Percentiles rank a stretch among this genome's conserved stretches.
Evolutionary conservation across 2,113 vertebrate species (phyloP).

Genomic region (Hoplias malabaricus): DNA sequence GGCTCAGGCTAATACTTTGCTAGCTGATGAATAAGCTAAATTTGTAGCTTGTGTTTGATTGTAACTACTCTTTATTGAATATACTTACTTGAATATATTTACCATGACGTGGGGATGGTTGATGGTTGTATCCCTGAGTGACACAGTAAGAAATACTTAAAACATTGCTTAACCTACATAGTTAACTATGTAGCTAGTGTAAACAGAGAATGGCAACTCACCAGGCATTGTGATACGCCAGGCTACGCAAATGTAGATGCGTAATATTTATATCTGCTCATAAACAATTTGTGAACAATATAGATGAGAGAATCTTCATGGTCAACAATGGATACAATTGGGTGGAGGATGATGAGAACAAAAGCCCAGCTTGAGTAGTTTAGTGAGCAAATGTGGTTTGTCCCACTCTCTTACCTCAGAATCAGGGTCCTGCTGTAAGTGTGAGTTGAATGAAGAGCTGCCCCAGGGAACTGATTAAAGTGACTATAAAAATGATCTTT

Average conservation of each 20-base stretch:
- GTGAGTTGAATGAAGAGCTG: neutral
- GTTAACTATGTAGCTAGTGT: too few species aligned
- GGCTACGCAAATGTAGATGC: neutral
- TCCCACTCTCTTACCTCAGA: neutral
- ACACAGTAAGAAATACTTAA: too few species aligned
- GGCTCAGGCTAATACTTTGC: too few species aligned
- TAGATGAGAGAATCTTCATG: neutral
- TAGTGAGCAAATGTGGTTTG: conserved; percentile 4
- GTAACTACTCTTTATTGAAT: too few species aligned
- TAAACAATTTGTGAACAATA: neutral
- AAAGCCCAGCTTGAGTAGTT: conserved; percentile 15
- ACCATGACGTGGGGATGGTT: too few species aligned
- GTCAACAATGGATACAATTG: conserved; percentile 2
- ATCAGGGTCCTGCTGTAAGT: neutral
- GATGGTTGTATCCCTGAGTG: too few species aligned
- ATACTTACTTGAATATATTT: too few species aligned
- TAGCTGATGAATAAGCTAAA: too few species aligned
- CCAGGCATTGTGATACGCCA: too few species aligned
- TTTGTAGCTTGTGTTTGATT: too few species aligned
- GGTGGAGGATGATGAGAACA: neutral
- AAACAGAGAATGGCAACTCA: too few species aligned
- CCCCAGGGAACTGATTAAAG: neutral
- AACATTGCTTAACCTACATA: too few species aligned
- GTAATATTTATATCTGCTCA: neutral
- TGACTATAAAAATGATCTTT: neutral